Evolutionary conservation across 2,888 invertebrate species (phyloP).

Genomic region (Cinara cedri): DNA sequence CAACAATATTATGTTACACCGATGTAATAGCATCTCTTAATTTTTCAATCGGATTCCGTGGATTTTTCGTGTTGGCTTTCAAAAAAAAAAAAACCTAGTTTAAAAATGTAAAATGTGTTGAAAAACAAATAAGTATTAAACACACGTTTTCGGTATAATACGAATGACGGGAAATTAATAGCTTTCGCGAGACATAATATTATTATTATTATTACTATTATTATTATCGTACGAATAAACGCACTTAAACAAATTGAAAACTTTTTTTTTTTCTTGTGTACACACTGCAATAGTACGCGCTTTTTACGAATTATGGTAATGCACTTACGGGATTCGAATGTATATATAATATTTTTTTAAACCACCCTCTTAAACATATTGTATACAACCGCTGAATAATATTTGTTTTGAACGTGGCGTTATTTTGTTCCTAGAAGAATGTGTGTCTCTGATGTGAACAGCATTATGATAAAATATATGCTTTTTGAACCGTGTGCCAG

Average conservation of each 20-base stretch:
- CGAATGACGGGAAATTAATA: too few species aligned
- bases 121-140: too few species aligned
- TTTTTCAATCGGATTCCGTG: too few species aligned
- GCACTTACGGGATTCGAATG: slow-evolving; percentile 2
- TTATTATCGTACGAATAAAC: not conserved
- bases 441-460: not conserved
- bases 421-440: slow-evolving; percentile 15
- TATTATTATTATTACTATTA: too few species aligned
- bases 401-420: slow-evolving; percentile 11
- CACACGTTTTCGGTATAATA: too few species aligned
- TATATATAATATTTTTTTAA: not conserved
- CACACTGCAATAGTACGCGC: not conserved
- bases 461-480: not conserved
- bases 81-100: too few species aligned
- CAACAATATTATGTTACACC: too few species aligned
- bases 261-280: not conserved
- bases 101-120: too few species aligned
- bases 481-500: not conserved
- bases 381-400: not conserved
- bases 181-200: too few species aligned
- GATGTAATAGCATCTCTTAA: too few species aligned
- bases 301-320: slow-evolving; percentile 6
- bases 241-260: not conserved
- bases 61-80: too few species aligned
- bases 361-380: not conserved